Base-by-base conservation (phyloP, 2,888 invertebrate species). In the Stegophylla sp. region DNA sequence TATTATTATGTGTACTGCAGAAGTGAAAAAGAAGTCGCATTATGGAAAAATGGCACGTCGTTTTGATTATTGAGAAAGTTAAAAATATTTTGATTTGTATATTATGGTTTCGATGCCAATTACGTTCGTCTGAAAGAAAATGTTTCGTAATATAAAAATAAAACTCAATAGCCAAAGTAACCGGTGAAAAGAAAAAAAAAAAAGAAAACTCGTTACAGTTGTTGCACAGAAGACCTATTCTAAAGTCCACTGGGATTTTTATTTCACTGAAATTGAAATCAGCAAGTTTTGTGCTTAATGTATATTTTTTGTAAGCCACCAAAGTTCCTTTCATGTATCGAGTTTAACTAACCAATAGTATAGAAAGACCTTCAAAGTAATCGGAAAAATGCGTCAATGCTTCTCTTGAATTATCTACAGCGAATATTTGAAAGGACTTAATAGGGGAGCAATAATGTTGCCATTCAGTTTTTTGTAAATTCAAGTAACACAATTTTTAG, bases 241-340 rank as follows among this genome's bases (percentile, higher is more conserved):
- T 51, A 48, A 45, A 51, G 71, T 71, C 79, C 71, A 34, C 41
- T 71, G 79, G 79, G 77, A 61, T 45, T 51, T 77, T 79, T 28
- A 45, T 45, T 69, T 71, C 41, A 51, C 71, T 48, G 69, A 48
- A 79, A 79, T 79, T 71, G 63, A 79, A 79, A 79, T 71, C 79
- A 63, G 51, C 23, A 61, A 79, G 79, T 79, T 63, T 71, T 61
- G 43, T 56, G 59, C 59, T 41, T 45, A 59, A 41, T 43, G 20
- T 67, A 41, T 64, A 61, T 17, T 76, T 53, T 61, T 69, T 56
- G 9, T 1, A 10, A 59, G 63, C 67, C 41, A 7, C 79, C 45
- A 63, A 61, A 48, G 61, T 71, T 48, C 34, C 45, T 69, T 79
- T 79, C 59, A 61, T 79, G 71, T 69, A 41, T 66, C 26, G 53